A percentile compares a stretch with the other conserved stretches of the same genome.
These are phyloP conservation scores for Rhynchopsitta pachyrhyncha DNA, from an alignment of 2,113 vertebrate genomes.

Conservation along the genomic window DNA sequence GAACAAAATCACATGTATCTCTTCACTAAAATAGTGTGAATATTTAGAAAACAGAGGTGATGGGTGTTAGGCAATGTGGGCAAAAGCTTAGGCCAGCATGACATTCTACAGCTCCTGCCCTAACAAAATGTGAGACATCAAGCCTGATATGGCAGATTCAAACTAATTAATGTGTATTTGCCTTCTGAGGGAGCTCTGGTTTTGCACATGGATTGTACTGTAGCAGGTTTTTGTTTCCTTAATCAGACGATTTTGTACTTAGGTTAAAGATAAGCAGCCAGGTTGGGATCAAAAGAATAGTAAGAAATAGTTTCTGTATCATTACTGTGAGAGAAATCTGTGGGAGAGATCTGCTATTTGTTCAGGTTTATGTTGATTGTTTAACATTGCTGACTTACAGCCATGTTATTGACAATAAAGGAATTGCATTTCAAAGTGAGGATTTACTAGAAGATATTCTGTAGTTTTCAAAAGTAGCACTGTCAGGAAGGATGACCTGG, in stretches of 20 bases:
- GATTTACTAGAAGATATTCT: neutral
- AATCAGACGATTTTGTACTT: neutral
- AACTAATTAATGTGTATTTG: accelerated
- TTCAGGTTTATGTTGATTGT: neutral
- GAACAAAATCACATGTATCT: neutral
- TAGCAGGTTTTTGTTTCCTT: neutral
- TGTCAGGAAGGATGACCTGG: neutral
- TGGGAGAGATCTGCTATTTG: neutral
- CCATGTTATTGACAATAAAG: neutral
- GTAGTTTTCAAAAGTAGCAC: neutral
- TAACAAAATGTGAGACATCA: accelerated
- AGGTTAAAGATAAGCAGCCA: neutral
- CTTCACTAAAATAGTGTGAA: neutral
- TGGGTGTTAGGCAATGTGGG: neutral
- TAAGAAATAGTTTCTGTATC: neutral
- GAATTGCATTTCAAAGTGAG: neutral
- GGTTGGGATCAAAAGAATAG: neutral
- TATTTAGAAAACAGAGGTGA: neutral
- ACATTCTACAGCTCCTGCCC: neutral
- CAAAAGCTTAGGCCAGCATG: neutral
- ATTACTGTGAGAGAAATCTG: neutral
- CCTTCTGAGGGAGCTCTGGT: neutral
- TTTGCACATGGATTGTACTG: neutral
- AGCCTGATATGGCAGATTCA: neutral
- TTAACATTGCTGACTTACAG: neutral